A percentile compares a stretch with the other conserved stretches of the same genome.
phyloP scores from a whole-genome alignment of 2,888 invertebrate genomes.

The Leptopilina drosophilae region DNA sequence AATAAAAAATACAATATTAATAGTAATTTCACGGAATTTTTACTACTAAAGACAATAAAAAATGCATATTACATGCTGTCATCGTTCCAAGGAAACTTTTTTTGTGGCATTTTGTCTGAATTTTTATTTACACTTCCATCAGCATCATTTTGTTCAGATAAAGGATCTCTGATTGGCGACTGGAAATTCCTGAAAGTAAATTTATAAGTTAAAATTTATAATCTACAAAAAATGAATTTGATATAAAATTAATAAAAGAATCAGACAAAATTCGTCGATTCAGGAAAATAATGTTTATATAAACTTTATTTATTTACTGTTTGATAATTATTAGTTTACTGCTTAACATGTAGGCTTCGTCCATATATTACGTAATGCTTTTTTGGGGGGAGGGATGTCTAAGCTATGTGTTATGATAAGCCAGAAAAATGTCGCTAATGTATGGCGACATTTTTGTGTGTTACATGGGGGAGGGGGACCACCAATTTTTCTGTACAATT shows the following conservation, averaged over 20 bases:
- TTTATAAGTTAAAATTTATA: slow-evolving; percentile 4
- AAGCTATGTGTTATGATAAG: too few species aligned
- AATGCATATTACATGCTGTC: slow-evolving; percentile 79
- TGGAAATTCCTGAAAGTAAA: slow-evolving; percentile 71
- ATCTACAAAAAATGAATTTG: background rate
- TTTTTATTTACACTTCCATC: slow-evolving; percentile 73
- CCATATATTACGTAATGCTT: too few species aligned
- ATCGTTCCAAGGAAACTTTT: slow-evolving; percentile 86
- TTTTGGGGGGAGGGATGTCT: too few species aligned
- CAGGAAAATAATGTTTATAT: slow-evolving; percentile 12
- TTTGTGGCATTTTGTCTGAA: slow-evolving; percentile 82
- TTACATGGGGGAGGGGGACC: too few species aligned
- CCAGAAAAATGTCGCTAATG: too few species aligned
- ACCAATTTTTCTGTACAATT: slow-evolving; percentile 46
- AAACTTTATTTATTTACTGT: too few species aligned
- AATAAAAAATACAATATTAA: too few species aligned
- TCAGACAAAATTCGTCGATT: slow-evolving; percentile 55
- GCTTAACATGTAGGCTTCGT: too few species aligned
- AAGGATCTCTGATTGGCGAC: slow-evolving; percentile 62
- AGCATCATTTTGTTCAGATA: slow-evolving; percentile 66
- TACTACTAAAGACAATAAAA: background rate
- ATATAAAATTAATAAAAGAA: slow-evolving; percentile 35
- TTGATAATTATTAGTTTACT: background rate
- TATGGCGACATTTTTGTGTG: too few species aligned
- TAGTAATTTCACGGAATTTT: background rate